Evolutionary conservation across 2,797 vertebrate species (phyloP).

Genomic region (Pterois miles): DNA sequence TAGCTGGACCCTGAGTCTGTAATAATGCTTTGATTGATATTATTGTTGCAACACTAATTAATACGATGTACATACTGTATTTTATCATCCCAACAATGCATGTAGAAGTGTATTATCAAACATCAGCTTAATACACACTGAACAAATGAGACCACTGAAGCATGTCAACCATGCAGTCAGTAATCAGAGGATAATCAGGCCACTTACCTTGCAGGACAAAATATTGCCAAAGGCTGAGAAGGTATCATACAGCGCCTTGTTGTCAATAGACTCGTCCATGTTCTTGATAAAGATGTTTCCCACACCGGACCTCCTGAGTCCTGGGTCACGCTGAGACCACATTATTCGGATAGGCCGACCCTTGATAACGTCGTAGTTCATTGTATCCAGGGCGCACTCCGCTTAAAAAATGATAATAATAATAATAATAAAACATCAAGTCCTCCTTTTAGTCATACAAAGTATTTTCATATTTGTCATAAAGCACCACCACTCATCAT

Average conservation of each 20-base stretch:
- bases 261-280: slow-evolving; percentile 97
- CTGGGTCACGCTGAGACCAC: slow-evolving; percentile 98
- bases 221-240: slow-evolving; percentile 98
- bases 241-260: slow-evolving; percentile 97
- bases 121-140: background rate
- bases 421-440: background rate
- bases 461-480: background rate
- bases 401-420: slow-evolving; percentile 76
- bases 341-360: slow-evolving; percentile 96
- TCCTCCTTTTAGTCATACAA: background rate
- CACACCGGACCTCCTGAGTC: slow-evolving; percentile 95
- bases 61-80: background rate
- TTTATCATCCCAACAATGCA: background rate
- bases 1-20: background rate
- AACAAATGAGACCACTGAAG: background rate
- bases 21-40: too few relatives aligned
- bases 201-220: slow-evolving; percentile 94
- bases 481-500: background rate
- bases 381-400: slow-evolving; percentile 96
- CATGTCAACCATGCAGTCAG: background rate
- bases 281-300: slow-evolving; percentile 99
- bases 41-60: too few relatives aligned
- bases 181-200: background rate
- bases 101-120: background rate
- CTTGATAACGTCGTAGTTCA: slow-evolving; percentile 98